phyloP scores from a whole-genome alignment of 1,140 invertebrate species.

The Olivierus martensii region DNA sequence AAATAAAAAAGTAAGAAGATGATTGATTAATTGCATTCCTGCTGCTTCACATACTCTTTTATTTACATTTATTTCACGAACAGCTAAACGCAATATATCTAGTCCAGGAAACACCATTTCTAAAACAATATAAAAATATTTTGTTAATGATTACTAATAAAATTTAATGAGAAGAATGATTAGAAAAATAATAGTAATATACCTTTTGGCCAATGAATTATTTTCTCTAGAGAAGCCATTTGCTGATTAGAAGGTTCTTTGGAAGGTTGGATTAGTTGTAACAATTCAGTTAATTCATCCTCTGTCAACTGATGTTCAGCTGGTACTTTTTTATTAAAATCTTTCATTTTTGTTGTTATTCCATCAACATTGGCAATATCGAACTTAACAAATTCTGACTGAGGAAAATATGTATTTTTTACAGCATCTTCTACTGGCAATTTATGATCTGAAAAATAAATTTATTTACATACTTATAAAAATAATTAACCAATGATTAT shows the following conservation, averaged over 20 bases:
- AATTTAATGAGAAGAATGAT: too few species aligned
- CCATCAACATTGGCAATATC: background rate
- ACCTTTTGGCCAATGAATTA: background rate
- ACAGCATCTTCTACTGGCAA: background rate
- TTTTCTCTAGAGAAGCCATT: background rate
- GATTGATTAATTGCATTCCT: background rate
- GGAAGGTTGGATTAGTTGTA: background rate
- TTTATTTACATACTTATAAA: too few species aligned
- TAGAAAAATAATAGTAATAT: too few species aligned
- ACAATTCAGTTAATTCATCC: background rate
- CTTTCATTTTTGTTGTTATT: background rate
- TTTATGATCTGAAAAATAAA: too few species aligned
- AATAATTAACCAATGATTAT: too few species aligned
- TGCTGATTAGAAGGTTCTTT: background rate
- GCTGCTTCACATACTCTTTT: background rate
- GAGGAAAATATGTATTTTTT: background rate
- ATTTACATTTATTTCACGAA: background rate
- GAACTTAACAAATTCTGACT: background rate
- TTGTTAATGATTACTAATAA: too few species aligned
- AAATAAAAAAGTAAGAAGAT: background rate
- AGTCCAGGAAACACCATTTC: background rate
- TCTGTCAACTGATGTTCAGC: background rate
- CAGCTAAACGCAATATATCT: background rate
- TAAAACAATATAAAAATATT: background rate
- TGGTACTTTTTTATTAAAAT: background rate